Base-by-base conservation (phyloP, 2,888 invertebrate species). In the Archips xylosteana region DNA sequence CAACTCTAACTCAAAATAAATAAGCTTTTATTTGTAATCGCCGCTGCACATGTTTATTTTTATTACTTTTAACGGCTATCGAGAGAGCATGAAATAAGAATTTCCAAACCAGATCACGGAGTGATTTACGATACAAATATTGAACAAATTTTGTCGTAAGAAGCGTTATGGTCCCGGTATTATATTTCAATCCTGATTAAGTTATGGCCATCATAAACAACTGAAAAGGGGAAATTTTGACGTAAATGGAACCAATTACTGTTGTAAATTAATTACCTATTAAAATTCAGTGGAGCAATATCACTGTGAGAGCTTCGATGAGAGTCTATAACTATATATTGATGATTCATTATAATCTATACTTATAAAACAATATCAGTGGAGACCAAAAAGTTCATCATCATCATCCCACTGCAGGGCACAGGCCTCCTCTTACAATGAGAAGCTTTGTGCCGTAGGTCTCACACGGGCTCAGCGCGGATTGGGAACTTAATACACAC, bases 101-200 rank as follows among this genome's bases (percentile, higher is more conserved):
- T 39, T 39, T 73, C 63, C 32, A 85, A 88, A 89, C 85, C 89
- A 88, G 88, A 89, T 87, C 87, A 87, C 81, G 80, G 78, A 54
- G 75, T 87, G 89, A 90, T 91, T 90, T 91, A 91, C 83, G 82
- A 83, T 80, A 83, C 84, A 89, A 90, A 91, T 88, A 88, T 89
- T 89, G 87, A 84, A 91, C 87, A 82, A 84, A 89, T 87, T 89
- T 89, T 89, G 88, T 91, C 90, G 85, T 91, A 90, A 91, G 90
- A 76, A 91, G 90, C 76, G 76, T 90, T 90, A 91, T 85, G 81
- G 82, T 78, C 77, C 74, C 73, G 76, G 81, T 79, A 86, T 85
- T 85, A 86, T 85, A 87, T 85, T 85, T 83, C 86, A 84, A 85
- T 84, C 81, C 82, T 86, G 87, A 89, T 88, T 87, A 87, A 88